Conservation (phyloP, 2,888 invertebrate species). For the Poecilobothrus nobilitatus region DNA sequence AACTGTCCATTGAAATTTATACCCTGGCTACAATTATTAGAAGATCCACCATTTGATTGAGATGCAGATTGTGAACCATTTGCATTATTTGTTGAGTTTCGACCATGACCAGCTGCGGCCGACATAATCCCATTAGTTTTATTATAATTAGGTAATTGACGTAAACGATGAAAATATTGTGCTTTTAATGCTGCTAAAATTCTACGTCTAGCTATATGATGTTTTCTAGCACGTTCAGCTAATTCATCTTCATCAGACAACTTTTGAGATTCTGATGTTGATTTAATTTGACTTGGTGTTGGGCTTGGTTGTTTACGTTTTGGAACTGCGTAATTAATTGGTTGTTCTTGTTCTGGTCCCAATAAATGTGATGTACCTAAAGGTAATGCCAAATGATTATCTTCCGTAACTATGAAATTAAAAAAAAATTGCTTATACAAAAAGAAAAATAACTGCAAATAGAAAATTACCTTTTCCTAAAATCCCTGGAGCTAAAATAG, state of each 20-base stretch:
- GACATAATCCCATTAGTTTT: conserved; percentile 52
- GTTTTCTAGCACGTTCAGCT: conserved; percentile 51
- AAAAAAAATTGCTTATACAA: too few species aligned
- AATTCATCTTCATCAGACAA: conserved; percentile 27
- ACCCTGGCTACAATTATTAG: conserved; percentile 36
- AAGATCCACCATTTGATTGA: not conserved
- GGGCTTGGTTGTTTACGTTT: conserved; percentile 50
- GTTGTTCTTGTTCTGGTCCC: conserved; percentile 74
- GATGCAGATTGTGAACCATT: not conserved
- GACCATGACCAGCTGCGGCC: conserved; percentile 73
- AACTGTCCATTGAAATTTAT: conserved; percentile 42
- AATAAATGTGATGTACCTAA: conserved; percentile 40
- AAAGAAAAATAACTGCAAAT: not conserved
- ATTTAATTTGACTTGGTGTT: conserved; percentile 33
- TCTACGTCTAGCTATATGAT: conserved; percentile 59
- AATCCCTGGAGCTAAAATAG: conserved; percentile 28
- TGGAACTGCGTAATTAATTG: conserved; percentile 81
- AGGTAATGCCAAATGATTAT: conserved; percentile 48
- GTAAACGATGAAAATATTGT: conserved; percentile 32
- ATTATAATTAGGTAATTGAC: conserved; percentile 45
- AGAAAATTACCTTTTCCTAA: conserved; percentile 26
- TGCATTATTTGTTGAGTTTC: conserved; percentile 51
- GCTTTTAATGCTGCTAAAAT: conserved; percentile 48
- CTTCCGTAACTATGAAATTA: conserved; percentile 26
- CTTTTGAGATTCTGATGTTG: conserved; percentile 26